Evolutionary conservation across 2,797 vertebrate genomes (phyloP).

Genomic region (Kryptopterus vitreolus): DNA sequence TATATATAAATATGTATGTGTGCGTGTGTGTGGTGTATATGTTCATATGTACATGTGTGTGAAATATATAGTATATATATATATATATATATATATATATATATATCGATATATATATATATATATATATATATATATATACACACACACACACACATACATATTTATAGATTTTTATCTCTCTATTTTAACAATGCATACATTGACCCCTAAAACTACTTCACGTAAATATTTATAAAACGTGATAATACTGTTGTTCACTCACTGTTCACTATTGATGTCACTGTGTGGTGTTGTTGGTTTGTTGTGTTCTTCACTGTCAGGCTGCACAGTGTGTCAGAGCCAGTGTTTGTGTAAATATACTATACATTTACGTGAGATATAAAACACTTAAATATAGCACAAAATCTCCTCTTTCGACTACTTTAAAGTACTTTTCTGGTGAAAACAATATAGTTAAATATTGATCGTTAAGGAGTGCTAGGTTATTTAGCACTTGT

Average conservation of each 20-base stretch:
- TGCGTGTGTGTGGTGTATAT: too few relatives aligned
- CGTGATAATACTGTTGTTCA: background rate
- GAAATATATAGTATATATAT: too few relatives aligned
- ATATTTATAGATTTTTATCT: background rate
- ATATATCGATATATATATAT: too few relatives aligned
- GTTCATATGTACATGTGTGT: too few relatives aligned
- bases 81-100: too few relatives aligned
- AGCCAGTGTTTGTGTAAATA: slow-evolving; percentile 9
- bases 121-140: too few relatives aligned
- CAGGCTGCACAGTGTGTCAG: background rate
- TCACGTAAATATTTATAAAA: background rate
- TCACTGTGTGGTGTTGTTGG: background rate
- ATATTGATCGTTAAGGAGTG: background rate
- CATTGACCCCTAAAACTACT: background rate
- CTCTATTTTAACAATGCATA: background rate
- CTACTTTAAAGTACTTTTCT: background rate
- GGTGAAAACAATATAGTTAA: background rate
- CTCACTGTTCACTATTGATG: background rate
- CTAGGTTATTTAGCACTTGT: background rate
- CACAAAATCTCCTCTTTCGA: slow-evolving; percentile 7
- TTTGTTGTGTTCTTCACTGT: background rate
- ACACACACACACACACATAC: background rate
- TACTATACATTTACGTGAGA: background rate
- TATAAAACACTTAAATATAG: background rate
- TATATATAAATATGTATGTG: too few relatives aligned